A percentile compares a stretch with the other conserved stretches of the same genome.
Conservation (phyloP, 64 coral and sea anemone genomes). For the Pocillopora verrucosa region DNA sequence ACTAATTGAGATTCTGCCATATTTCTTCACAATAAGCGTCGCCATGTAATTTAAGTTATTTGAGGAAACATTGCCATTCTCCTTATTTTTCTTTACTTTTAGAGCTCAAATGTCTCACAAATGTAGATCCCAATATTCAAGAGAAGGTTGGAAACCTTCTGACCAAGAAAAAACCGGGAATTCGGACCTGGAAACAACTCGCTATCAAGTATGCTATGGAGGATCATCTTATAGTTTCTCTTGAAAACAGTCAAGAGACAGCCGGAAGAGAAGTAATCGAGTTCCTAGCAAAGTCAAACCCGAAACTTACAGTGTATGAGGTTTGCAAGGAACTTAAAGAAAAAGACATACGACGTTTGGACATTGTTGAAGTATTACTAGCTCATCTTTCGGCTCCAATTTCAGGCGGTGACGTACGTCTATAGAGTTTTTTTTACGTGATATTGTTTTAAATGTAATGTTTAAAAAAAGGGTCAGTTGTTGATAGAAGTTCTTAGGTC, state of each 20-base stretch:
- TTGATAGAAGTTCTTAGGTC: too few relatives aligned
- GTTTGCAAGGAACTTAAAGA: slow-evolving; percentile 12
- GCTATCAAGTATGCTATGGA: background rate
- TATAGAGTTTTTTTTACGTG: too few relatives aligned
- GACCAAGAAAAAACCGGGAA: background rate
- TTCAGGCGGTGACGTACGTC: background rate
- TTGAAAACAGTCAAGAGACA: background rate
- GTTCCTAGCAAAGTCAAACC: background rate
- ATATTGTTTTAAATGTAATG: too few relatives aligned
- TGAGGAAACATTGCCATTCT: background rate
- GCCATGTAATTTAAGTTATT: background rate
- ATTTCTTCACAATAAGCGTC: too few relatives aligned
- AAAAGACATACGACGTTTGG: background rate
- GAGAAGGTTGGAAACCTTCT: background rate
- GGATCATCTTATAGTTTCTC: background rate
- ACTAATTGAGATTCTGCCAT: too few relatives aligned
- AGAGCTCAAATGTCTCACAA: background rate
- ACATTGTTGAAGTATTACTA: background rate
- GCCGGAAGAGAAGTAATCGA: background rate
- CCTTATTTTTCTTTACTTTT: background rate
- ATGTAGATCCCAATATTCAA: background rate
- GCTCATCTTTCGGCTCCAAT: background rate
- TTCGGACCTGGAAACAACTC: background rate
- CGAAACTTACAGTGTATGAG: slow-evolving; percentile 4
- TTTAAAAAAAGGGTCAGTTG: too few relatives aligned